phyloP scores from a whole-genome alignment of 1,140 invertebrate genomes.

The Zaprionus capensis region DNA sequence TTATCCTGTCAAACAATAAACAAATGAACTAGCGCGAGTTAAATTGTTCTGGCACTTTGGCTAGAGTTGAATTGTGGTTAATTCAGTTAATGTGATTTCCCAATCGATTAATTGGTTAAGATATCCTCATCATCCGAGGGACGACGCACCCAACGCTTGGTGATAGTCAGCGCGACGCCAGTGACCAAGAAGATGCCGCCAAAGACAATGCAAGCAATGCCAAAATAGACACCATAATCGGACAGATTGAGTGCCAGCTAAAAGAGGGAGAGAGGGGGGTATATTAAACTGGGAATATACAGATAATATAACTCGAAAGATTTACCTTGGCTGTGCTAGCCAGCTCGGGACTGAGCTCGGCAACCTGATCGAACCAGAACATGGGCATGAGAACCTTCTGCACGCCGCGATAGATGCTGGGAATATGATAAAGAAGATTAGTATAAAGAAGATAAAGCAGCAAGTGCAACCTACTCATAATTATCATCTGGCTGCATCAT shows the following conservation, averaged over 20 bases:
- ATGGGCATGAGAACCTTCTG: slow-evolving; percentile 87
- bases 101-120: slow-evolving; percentile 50
- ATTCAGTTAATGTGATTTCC: neutral
- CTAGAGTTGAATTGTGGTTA: slow-evolving; percentile 5
- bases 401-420: slow-evolving; percentile 86
- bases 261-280: no score
- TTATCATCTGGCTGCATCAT: slow-evolving; percentile 86
- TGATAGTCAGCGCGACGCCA: slow-evolving; percentile 83
- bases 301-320: neutral
- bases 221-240: slow-evolving; percentile 85
- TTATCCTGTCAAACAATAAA: slow-evolving; percentile 20
- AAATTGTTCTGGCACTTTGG: slow-evolving; percentile 65
- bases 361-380: slow-evolving; percentile 91
- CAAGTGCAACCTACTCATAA: slow-evolving; percentile 85
- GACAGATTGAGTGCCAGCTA: slow-evolving; percentile 85
- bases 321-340: slow-evolving; percentile 85
- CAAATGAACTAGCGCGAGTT: slow-evolving; percentile 59
- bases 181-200: slow-evolving; percentile 85
- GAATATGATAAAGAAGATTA: slow-evolving; percentile 28
- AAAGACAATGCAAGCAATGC: slow-evolving; percentile 85
- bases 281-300: neutral
- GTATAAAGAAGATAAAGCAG: neutral
- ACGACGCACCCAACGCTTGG: slow-evolving; percentile 80
- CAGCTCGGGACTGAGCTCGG: slow-evolving; percentile 86
- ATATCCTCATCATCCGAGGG: slow-evolving; percentile 78